Percentiles rank a stretch among this genome's conserved stretches.
phyloP scores from a whole-genome alignment of 2,888 invertebrate species.

The Apamea crenata region DNA sequence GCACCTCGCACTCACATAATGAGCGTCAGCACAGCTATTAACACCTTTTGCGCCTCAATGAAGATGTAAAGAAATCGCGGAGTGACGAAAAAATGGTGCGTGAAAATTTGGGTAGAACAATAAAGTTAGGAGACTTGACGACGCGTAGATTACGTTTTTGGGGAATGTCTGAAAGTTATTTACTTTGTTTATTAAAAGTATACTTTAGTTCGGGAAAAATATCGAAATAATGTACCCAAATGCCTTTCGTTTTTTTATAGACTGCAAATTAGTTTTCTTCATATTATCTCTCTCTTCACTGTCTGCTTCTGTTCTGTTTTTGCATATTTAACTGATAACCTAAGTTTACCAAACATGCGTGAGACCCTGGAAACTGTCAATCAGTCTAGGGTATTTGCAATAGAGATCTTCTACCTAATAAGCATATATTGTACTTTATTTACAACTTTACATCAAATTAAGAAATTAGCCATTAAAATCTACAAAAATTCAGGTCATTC shows the following conservation, averaged over 20 bases:
- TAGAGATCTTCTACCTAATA: not conserved
- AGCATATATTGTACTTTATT: not conserved
- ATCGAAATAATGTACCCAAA: not conserved
- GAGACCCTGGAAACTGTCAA: rapidly evolving
- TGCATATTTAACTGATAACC: not conserved
- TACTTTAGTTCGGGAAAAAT: not conserved
- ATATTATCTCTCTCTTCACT: not conserved
- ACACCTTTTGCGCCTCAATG: constrained; percentile 86
- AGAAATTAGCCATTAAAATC: not conserved
- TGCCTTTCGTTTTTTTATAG: no score
- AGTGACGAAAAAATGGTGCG: constrained; percentile 31
- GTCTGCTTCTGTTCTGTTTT: not conserved
- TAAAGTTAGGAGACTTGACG: constrained; percentile 4
- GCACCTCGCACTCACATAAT: constrained; percentile 80
- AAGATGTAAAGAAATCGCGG: constrained; percentile 73
- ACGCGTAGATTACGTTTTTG: not conserved
- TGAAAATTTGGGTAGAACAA: constrained; percentile 30
- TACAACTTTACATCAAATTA: not conserved
- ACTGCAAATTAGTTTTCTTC: not conserved
- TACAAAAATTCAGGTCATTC: not conserved
- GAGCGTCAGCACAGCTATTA: constrained; percentile 87
- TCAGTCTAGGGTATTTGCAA: not conserved
- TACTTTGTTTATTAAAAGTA: not conserved
- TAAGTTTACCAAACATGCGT: not conserved
- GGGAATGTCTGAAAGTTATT: not conserved